phyloP scores from a whole-genome alignment of 2,113 vertebrate genomes.

The Sminthopsis crassicaudata region DNA sequence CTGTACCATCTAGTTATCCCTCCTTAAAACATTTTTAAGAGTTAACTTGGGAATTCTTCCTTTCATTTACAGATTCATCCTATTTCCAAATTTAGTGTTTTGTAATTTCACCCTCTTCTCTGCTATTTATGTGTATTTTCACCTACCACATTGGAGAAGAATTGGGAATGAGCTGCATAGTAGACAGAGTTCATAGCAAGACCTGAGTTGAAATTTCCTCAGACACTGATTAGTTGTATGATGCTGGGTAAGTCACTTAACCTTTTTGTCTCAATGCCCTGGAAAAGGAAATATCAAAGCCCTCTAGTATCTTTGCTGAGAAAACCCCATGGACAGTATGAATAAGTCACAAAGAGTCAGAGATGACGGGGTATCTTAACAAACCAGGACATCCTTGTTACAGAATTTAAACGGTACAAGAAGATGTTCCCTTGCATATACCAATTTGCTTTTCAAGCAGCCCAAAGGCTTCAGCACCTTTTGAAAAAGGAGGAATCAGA shows the following conservation, averaged over 20 bases:
- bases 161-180: not conserved
- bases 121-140: not conserved
- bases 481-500: not conserved
- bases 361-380: not conserved
- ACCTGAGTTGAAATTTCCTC: not conserved
- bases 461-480: not conserved
- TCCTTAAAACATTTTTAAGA: not conserved
- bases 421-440: not conserved
- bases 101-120: not conserved
- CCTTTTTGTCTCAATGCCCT: not conserved
- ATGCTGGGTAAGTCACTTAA: not conserved
- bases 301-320: not conserved
- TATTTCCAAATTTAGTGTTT: not conserved
- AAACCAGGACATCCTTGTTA: not conserved
- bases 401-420: not conserved
- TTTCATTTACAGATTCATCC: not conserved
- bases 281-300: not conserved
- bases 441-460: not conserved
- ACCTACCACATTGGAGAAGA: not conserved
- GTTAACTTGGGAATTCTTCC: not conserved
- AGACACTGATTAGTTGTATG: not conserved
- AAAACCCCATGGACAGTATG: not conserved
- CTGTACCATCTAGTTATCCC: too few species aligned
- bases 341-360: not conserved
- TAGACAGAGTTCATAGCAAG: too few species aligned